Base-by-base conservation (phyloP, 2,797 vertebrate species). In the Microctenopoma steveboyesi region DNA sequence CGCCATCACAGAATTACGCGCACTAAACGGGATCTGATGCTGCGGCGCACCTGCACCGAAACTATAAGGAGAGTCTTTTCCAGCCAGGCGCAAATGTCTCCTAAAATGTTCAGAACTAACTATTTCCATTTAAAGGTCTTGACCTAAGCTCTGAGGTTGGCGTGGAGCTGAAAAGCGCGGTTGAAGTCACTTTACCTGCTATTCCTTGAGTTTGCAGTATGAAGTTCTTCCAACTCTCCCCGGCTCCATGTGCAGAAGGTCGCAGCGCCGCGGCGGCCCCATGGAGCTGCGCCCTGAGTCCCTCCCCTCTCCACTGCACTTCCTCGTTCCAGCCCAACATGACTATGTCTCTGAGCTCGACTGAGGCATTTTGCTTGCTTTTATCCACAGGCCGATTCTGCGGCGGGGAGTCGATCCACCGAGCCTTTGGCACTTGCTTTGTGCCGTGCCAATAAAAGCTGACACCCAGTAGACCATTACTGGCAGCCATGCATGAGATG, bases 251-350 rank as follows among this genome's bases (percentile, higher is more conserved):
- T 94, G 95, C 92, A 83, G 88, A 86, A 86, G 91, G 93, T 92
- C 92, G 90, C 88, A 93, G 89, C 87, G 91, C 92, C 82, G 93
- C 93, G 53, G 92, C 90, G 88, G 93, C 93, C 86, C 93, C 94
- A 92, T 94, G 94, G 93, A 95, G 92, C 93, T 92, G 91, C 79
- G 93, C 82, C 91, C 94, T 78, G 89, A 91, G 95, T 93, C 95
- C 95, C 95, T 95, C 95, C 95, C 95, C 95, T 94, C 92, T 93
- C 95, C 94, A 93, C 92, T 92, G 93, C 91, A 95, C 96, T 96
- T 96, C 95, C 96, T 96, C 95, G 91, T 95, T 95, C 96, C 96
- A 95, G 92, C 94, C 93, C 91, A 95, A 87, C 96, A 96, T 96
- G 90, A 90, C 94, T 79, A 82, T 74, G 86, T 87, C 85, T 93